These are phyloP conservation scores for Spatulosminthurus flaviceps DNA, from an alignment of 2,888 invertebrate species.

Conservation along the genomic window DNA sequence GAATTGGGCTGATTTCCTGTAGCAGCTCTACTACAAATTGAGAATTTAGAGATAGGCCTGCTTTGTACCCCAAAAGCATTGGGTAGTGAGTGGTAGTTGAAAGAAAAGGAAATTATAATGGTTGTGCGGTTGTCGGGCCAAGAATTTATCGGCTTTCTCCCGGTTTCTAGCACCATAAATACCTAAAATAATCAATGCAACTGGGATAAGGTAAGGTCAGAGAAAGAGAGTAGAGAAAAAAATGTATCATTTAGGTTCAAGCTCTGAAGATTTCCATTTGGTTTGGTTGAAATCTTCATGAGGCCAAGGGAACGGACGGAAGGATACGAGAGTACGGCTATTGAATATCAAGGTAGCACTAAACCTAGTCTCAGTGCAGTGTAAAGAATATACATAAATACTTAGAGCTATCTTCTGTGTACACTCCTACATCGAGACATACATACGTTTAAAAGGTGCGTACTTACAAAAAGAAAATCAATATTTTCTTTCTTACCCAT, in stretches of 20 bases:
- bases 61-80: no score
- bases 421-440: neutral
- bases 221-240: neutral
- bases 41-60: neutral
- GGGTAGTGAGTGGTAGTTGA: neutral
- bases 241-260: neutral
- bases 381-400: neutral
- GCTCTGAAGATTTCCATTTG: neutral
- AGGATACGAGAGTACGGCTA: neutral
- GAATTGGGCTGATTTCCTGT: neutral
- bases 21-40: neutral
- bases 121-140: neutral
- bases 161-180: slow-evolving; percentile 32
- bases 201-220: neutral
- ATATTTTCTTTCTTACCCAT: slow-evolving; percentile 71
- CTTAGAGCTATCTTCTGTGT: no score
- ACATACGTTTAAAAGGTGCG: no score
- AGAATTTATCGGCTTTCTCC: slow-evolving; percentile 12
- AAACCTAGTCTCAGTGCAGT: no score
- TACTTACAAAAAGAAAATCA: slow-evolving; percentile 29
- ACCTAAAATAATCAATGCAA: slow-evolving; percentile 21
- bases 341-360: neutral
- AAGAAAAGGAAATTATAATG: slow-evolving; percentile 6
- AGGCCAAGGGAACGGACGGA: neutral
- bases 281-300: neutral